Base-by-base conservation (phyloP, 2,113 vertebrate genomes). In the Pluvianellus socialis region DNA sequence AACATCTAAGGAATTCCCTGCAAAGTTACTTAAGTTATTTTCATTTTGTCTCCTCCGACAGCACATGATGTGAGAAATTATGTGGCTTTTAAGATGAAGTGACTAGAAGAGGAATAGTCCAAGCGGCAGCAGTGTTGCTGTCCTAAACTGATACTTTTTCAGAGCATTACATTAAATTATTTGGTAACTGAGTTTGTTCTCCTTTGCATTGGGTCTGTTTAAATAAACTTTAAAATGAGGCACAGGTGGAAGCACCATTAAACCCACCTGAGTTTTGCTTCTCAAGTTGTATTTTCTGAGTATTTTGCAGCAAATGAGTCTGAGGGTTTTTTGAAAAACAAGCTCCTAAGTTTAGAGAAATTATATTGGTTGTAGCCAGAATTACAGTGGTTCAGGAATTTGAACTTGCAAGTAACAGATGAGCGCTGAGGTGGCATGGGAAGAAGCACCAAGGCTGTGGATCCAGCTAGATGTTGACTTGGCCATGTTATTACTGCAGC, bases 191-290 rank as follows among this genome's bases (percentile, higher is more conserved):
- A 89, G 66, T 84, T 79, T 3, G 8, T 91, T 90, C 80, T 88
- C 22, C 56, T 73, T 86, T 93, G 45, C 58, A 6, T 47, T 58
- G 16, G 33, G 74, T 88, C 58, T 73, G 40, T 94, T 94, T 88
- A 76, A 94, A 89, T 79, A 70, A 93, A 94, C 56, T 95, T 84
- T 66, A 79, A 96, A 93, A 82, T 79, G 84, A 90, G 70, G 33
- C 84, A 85, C 89, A 89, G 73, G 49, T 82, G 84, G 74, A 96
- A 27, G 5, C 58, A 58, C 67, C 58, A 85, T 88, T 97, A 92
- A 95, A 92, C 58, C 70, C 53, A 75, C 80, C 27, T 66, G 73
- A 87, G 58, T 90, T 92, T 75, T 81, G 24, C 80, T 86, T 79
- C 70, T 87, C 27, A 38, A 68, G 62, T 65, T 91, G 58, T 91